Base-by-base conservation (phyloP, 92 coral and sea anemone species). In the Isaurus tuberculatus region DNA sequence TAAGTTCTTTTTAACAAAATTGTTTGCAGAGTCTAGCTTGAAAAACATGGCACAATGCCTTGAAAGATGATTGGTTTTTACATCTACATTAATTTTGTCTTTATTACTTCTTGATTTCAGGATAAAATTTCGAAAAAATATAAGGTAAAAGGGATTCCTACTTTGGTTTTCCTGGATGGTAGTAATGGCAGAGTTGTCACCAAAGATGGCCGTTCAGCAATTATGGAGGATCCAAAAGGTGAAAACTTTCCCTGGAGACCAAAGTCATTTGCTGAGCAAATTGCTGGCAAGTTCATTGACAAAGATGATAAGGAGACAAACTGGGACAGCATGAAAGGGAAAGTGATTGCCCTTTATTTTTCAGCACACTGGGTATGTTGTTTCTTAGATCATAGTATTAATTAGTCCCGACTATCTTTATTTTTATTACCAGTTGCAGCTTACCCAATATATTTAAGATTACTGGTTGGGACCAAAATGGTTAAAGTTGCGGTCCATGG, bases 321-420 rank as follows among this genome's bases (percentile, higher is more conserved):
- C 73, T 87, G 88, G 37, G 91, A 89, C 0, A 92, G 94, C 37
- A 80, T 96, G 63, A 81, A 88, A 51, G 98, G 96, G 31, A 96
- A 96, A 72, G 93, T 96, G 16, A 23, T 92, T 8, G 99, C 93
- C 27, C 81, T 92, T 9, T 96, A 96, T 84, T 96, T 96, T 81
- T 96, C 99, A 19, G 99, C 99, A 13, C 99, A 96, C 86, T 96
- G 99, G 99, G 99, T 96, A 88, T 75, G 98, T 69, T 75, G 2
- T 75, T 31, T 11, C 11, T 4, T 22, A 9, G 1, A 29, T 74
- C 0, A 14, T 49, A 17, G 3, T 15, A 19, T 55, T 53, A 53
- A 20, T 17, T 19, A 48, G 11, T 48, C 43, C 8, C 43, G 43
- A 9, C 8, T 37, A 0, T 3, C n/a, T 11, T 6, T 40, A 40